A percentile compares a stretch with the other conserved stretches of the same genome.
Evolutionary conservation across 1,140 invertebrate genomes (phyloP).

Genomic region (Carposina sasakii): DNA sequence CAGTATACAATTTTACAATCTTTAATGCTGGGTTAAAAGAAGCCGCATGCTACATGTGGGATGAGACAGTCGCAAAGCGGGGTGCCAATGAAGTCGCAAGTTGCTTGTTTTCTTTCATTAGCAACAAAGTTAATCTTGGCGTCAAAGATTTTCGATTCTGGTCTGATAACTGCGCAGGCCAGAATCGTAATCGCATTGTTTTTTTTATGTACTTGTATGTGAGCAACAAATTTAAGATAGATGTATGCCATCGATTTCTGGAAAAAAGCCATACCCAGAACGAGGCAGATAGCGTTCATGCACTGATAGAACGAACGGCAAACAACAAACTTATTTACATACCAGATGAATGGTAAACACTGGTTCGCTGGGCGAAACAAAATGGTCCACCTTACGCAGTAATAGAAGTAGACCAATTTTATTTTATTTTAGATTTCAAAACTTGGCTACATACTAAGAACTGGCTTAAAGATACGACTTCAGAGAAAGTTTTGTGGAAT

Average conservation of each 20-base stretch:
- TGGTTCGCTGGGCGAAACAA: too few species aligned
- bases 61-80: slow-evolving; percentile 12
- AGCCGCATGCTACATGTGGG: slow-evolving; percentile 17
- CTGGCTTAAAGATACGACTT: slow-evolving; percentile 17
- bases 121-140: too few species aligned
- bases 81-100: slow-evolving; percentile 18
- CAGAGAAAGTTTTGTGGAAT: too few species aligned
- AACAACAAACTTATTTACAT: slow-evolving; percentile 13
- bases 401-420: slow-evolving; percentile 13
- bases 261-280: too few species aligned
- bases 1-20: slow-evolving; percentile 18
- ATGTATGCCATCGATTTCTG: too few species aligned
- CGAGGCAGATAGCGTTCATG: too few species aligned
- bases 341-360: slow-evolving; percentile 16
- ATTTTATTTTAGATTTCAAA: slow-evolving; percentile 17
- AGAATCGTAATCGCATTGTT: too few species aligned
- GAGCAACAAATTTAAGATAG: too few species aligned
- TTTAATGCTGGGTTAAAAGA: slow-evolving; percentile 8
- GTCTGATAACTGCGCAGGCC: too few species aligned
- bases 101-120: too few species aligned
- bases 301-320: slow-evolving; percentile 6
- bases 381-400: slow-evolving; percentile 8
- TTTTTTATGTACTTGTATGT: slow-evolving; percentile 17
- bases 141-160: too few species aligned
- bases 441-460: too few species aligned